Conservation (phyloP, 2,113 vertebrate genomes). For the Oncorhynchus keta region DNA sequence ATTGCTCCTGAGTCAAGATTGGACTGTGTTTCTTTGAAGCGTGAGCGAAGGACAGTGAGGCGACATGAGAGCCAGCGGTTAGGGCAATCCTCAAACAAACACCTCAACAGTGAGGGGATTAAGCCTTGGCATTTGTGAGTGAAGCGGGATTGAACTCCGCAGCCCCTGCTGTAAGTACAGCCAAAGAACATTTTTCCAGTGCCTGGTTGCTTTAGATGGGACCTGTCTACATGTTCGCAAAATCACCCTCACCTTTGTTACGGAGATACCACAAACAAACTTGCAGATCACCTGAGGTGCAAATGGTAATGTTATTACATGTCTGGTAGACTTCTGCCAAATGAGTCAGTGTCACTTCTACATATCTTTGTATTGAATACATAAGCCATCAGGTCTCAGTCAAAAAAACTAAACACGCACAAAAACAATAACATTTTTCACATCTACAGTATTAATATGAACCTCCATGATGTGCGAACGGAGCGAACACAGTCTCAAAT, state of each 20-base stretch:
- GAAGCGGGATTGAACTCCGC: slow-evolving; percentile 63
- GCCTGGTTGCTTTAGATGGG: slow-evolving; percentile 42
- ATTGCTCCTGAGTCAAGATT: slow-evolving; percentile 56
- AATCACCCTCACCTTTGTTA: slow-evolving; percentile 5
- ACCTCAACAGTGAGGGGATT: slow-evolving; percentile 63
- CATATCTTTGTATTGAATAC: no score
- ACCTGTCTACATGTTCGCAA: not conserved
- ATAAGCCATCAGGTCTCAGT: no score
- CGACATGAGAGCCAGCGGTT: slow-evolving; percentile 36
- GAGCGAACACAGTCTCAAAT: not conserved
- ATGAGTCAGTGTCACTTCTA: slow-evolving; percentile 20
- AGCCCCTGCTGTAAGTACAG: slow-evolving; percentile 57
- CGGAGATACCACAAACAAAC: slow-evolving; percentile 21
- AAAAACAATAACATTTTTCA: not conserved
- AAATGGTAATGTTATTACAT: slow-evolving; percentile 39
- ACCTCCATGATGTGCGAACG: not conserved
- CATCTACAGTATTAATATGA: slow-evolving; percentile 3
- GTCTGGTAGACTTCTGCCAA: slow-evolving; percentile 2
- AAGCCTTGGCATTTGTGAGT: slow-evolving; percentile 63
- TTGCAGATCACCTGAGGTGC: slow-evolving; percentile 24
- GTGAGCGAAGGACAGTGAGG: slow-evolving; percentile 62
- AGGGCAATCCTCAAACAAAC: slow-evolving; percentile 66
- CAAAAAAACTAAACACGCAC: not conserved
- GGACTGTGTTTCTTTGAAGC: slow-evolving; percentile 62
- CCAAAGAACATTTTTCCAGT: slow-evolving; percentile 10